Evolutionary conservation across 1,140 invertebrate genomes (phyloP), one percentile per base, ranked within the genome.

Genomic region (Olivierus martensii): DNA sequence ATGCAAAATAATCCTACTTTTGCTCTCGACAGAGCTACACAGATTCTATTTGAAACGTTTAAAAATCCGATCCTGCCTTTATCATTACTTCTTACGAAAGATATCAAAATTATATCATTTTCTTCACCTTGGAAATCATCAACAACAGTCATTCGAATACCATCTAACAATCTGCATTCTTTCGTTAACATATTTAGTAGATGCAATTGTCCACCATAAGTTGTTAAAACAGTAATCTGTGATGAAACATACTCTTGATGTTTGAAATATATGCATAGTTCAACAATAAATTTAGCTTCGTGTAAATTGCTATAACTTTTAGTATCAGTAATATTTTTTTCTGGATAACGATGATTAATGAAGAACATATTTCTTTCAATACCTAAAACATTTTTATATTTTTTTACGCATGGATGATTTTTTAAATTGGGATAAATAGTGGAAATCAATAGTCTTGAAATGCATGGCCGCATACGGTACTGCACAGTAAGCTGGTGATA

Each of bases 71-170:
- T 79, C 34, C 73, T 76, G 12, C 72, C 72, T 5, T 77, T 68
- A 5, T 65, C 53, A 61, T 83, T 82, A 64, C 79, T 87, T 51
- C 87, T 70, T 0, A 92, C 86, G 1, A 90, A 67, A 0, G 87
- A 90, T 9, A 91, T 63, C 3, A 92, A 63, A 51, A 90, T 81
- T 28, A 91, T 86, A 58, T 85, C 79, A 35, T 79, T 83, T 68
- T 92, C 87, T 65, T 89, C 81, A 2, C 87, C 86, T 73, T 89
- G 84, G 63, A 77, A 89, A 64, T 84, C 87, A 65, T 91, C 87
- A 2, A 89, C 77, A 5, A 78, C 76, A 12, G 38, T 12, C 41
- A 48, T 48, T 48, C 62, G 21, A 6, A 61, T 46, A 28, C 39
- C 44, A 9, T 38, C 9, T 38, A 7, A 9, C 6, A 7, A 14